phyloP scores from a whole-genome alignment of 1,140 invertebrate genomes.

The Carposina sasakii region DNA sequence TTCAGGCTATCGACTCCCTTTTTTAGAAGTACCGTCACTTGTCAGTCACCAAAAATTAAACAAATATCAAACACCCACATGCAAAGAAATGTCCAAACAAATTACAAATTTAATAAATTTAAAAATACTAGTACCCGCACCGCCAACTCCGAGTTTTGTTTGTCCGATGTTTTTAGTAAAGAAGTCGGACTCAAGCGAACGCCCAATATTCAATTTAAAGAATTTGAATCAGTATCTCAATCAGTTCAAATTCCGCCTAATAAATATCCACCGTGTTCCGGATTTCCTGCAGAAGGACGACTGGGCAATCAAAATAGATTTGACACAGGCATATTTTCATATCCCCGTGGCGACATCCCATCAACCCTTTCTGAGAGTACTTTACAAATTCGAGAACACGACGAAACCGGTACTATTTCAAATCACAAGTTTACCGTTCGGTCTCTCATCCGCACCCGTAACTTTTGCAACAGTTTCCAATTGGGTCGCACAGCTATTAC shows the following conservation, averaged over 20 bases:
- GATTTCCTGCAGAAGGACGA: conserved; percentile 1
- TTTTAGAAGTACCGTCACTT: conserved; percentile 18
- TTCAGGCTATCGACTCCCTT: conserved; percentile 21
- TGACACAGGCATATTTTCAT: conserved; percentile 47
- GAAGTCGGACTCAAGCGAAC: neutral
- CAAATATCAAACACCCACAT: conserved; percentile 14
- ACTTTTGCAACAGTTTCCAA: conserved; percentile 19
- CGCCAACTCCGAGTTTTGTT: conserved; percentile 21
- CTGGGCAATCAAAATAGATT: conserved; percentile 13
- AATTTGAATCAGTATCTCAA: conserved; percentile 21
- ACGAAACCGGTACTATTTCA: conserved; percentile 5
- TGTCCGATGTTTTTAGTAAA: conserved; percentile 28
- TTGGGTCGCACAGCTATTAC: conserved; percentile 27
- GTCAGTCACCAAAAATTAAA: neutral
- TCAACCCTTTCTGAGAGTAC: conserved; percentile 14
- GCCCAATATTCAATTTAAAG: conserved; percentile 27
- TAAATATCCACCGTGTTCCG: conserved; percentile 25
- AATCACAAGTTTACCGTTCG: conserved; percentile 22
- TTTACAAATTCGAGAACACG: neutral
- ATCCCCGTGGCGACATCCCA: conserved; percentile 8
- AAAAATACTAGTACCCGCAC: conserved; percentile 15
- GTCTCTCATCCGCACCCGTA: conserved; percentile 6
- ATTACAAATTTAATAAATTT: conserved; percentile 15
- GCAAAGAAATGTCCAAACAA: conserved; percentile 21
- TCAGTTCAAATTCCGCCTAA: conserved; percentile 21